These are phyloP conservation scores for Tineola bisselliella DNA, from an alignment of 2,888 invertebrate genomes.

Conservation along the genomic window DNA sequence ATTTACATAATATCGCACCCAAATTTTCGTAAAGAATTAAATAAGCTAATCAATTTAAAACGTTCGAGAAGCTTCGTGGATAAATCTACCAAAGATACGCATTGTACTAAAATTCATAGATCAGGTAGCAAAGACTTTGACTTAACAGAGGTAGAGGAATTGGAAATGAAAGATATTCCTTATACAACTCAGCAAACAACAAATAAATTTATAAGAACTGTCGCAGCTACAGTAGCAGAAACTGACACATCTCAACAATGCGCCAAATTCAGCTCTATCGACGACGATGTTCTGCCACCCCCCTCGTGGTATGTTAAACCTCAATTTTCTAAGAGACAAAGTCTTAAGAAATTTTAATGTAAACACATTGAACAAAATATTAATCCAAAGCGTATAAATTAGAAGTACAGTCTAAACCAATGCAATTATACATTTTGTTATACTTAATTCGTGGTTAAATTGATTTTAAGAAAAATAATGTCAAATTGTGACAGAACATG, in stretches of 20 bases:
- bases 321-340: conserved; percentile 56
- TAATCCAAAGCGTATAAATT: too few relatives aligned
- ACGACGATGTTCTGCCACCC: conserved; percentile 44
- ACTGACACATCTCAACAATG: conserved; percentile 40
- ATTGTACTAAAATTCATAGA: conserved; percentile 40
- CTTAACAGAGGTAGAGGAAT: conserved; percentile 61
- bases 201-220: conserved; percentile 38
- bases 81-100: conserved; percentile 21
- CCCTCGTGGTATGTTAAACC: conserved; percentile 67
- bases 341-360: conserved; percentile 36
- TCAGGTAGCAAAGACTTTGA: conserved; percentile 47
- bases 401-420: too few relatives aligned
- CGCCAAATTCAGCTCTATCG: conserved; percentile 47
- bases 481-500: conserved; percentile 14
- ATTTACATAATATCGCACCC: conserved; percentile 84
- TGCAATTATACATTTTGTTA: too few relatives aligned
- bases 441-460: too few relatives aligned
- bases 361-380: too few relatives aligned
- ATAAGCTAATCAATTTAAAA: conserved; percentile 46
- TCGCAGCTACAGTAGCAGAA: conserved; percentile 30
- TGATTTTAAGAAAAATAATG: conserved; percentile 7
- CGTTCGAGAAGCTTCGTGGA: neutral
- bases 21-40: conserved; percentile 73
- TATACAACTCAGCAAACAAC: conserved; percentile 27
- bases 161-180: conserved; percentile 59